A percentile compares a stretch with the other conserved stretches of the same genome.
Evolutionary conservation across 2,888 invertebrate species (phyloP).

Genomic region (Leucophenga montana): DNA sequence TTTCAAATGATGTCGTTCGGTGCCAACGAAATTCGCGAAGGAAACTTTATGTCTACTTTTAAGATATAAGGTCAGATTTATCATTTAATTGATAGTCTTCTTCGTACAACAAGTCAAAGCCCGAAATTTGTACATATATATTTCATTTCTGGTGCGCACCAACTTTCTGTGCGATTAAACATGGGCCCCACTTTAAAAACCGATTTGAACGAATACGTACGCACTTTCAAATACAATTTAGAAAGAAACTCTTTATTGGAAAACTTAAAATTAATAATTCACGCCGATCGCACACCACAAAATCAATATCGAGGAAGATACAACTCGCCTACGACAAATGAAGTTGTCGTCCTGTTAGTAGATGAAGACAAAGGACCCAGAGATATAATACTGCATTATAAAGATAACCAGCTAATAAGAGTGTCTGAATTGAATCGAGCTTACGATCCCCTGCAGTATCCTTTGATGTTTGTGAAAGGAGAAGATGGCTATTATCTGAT

Average conservation of each 20-base stretch:
- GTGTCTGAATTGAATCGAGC: conserved; percentile 12
- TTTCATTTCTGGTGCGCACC: conserved; percentile 17
- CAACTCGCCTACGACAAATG: conserved; percentile 48
- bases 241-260: conserved; percentile 22
- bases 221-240: conserved; percentile 10
- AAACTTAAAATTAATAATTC: not conserved
- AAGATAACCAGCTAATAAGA: conserved; percentile 31
- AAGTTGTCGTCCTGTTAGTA: conserved; percentile 52
- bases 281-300: not conserved
- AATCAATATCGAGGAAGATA: conserved; percentile 37
- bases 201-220: conserved; percentile 14
- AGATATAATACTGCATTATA: conserved; percentile 43
- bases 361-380: conserved; percentile 39
- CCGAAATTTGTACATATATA: no score
- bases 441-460: conserved; percentile 20
- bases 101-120: not conserved
- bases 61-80: no score
- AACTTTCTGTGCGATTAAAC: conserved; percentile 18
- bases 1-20: conserved; percentile 26
- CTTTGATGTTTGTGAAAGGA: conserved; percentile 12
- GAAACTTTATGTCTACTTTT: conserved; percentile 7
- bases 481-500: conserved; percentile 20
- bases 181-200: conserved; percentile 10
- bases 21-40: conserved; percentile 14
- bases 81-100: conserved; percentile 16